Conservation (phyloP, 2,113 vertebrate species). For the Heterochromis multidens region DNA sequence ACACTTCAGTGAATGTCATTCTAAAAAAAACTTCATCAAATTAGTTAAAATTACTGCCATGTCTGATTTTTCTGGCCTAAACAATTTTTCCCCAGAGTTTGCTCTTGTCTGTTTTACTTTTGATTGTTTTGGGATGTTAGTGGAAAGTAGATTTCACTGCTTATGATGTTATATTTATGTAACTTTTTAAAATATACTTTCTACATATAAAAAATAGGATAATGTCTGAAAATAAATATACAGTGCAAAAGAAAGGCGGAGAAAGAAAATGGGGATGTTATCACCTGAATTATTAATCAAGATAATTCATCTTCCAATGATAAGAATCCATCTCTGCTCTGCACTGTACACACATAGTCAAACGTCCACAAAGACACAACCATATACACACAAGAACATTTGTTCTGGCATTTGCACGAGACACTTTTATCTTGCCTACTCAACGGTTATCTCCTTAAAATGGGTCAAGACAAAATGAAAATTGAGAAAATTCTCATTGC, state of each 20-base stretch:
- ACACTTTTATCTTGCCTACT: constrained; percentile 48
- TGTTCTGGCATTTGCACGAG: constrained; percentile 17
- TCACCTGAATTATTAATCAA: constrained; percentile 68
- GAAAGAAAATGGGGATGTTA: not conserved
- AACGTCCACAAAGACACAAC: not conserved
- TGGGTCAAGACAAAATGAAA: constrained; percentile 63
- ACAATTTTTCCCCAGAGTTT: not conserved
- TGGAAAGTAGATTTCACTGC: not conserved
- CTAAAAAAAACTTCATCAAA: not conserved
- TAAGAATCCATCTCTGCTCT: constrained; percentile 37
- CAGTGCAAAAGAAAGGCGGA: constrained; percentile 3
- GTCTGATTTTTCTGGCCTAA: not conserved
- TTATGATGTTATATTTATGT: not conserved
- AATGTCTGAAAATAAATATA: not conserved
- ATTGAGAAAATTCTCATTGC: constrained; percentile 34
- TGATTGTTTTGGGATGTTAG: not conserved
- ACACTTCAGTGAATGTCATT: not conserved
- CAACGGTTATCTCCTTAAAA: constrained; percentile 55
- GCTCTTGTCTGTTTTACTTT: not conserved
- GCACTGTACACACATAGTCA: not conserved
- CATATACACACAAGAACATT: not conserved
- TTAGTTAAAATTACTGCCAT: not conserved
- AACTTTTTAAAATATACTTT: not conserved
- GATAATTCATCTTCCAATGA: constrained; percentile 55
- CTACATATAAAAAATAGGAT: not conserved